Percentiles rank a stretch among this genome's conserved stretches.
These are phyloP conservation scores for Porites lutea DNA, from an alignment of 64 coral and sea anemone species.

Conservation along the genomic window DNA sequence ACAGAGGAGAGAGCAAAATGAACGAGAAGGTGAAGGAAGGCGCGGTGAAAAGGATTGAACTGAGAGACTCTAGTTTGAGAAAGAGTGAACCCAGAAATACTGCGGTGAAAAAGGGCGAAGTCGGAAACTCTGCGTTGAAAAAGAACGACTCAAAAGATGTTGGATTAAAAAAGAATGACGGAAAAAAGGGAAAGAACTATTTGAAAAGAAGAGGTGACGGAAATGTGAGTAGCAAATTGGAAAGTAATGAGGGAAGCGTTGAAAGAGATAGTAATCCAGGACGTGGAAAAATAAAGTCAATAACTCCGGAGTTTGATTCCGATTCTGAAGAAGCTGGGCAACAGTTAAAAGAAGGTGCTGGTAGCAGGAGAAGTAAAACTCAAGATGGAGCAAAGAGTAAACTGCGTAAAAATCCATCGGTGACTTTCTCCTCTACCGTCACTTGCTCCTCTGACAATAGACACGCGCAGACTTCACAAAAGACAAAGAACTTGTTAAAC, in stretches of 20 bases:
- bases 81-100: not conserved
- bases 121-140: not conserved
- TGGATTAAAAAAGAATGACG: not conserved
- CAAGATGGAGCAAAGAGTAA: constrained; percentile 18
- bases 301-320: constrained; percentile 6
- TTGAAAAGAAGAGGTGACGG: not conserved
- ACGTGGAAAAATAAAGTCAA: not conserved
- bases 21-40: constrained; percentile 19
- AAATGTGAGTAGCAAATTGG: not conserved
- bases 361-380: constrained; percentile 49
- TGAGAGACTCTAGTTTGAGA: not conserved
- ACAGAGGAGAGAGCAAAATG: constrained; percentile 23
- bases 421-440: constrained; percentile 85
- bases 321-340: not conserved
- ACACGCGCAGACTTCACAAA: not conserved
- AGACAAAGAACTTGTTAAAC: not conserved
- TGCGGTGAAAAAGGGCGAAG: constrained; percentile 8
- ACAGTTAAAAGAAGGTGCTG: not conserved
- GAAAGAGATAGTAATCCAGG: not conserved
- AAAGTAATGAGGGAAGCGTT: not conserved
- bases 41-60: not conserved
- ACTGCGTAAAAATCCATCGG: constrained; percentile 68
- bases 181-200: constrained; percentile 17
- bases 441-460: constrained; percentile 30
- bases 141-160: not conserved